Conservation (phyloP, 2,113 vertebrate species). For the Copsychus sechellarum region DNA sequence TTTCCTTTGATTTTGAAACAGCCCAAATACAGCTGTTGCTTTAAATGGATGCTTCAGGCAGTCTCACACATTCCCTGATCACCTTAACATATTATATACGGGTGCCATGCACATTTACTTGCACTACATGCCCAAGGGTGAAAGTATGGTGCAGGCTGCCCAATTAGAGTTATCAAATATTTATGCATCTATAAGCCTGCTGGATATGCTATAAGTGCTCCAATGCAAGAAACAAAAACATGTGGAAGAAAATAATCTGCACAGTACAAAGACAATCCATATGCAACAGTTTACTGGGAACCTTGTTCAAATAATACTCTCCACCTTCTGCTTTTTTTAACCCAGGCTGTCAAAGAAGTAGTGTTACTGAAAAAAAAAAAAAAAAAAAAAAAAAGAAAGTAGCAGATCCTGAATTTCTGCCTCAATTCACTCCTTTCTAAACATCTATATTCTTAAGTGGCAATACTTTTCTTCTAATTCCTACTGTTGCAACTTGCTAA, state of each 20-base stretch:
- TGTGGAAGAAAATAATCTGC: background rate
- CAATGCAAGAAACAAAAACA: background rate
- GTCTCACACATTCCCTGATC: background rate
- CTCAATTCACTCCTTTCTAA: background rate
- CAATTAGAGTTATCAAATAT: slow-evolving; percentile 50
- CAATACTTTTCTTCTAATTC: background rate
- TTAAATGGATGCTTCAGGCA: slow-evolving; percentile 33
- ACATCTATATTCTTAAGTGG: background rate
- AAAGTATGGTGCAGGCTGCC: background rate
- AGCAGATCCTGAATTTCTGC: background rate
- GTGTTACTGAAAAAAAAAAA: background rate
- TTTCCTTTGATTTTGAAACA: slow-evolving; percentile 19
- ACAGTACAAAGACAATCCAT: background rate
- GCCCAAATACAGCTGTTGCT: background rate
- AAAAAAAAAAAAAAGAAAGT: background rate
- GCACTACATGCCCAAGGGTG: background rate
- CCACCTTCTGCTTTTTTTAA: background rate
- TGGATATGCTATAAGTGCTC: background rate
- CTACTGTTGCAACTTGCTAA: background rate
- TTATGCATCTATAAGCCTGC: slow-evolving; percentile 20
- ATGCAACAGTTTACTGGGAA: background rate
- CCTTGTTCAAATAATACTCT: background rate
- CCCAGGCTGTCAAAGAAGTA: background rate
- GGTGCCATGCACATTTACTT: background rate
- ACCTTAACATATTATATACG: background rate